Conservation (phyloP, 37 sponge, comb jelly and placozoan species). For the Cladorhizidae sp. region DNA sequence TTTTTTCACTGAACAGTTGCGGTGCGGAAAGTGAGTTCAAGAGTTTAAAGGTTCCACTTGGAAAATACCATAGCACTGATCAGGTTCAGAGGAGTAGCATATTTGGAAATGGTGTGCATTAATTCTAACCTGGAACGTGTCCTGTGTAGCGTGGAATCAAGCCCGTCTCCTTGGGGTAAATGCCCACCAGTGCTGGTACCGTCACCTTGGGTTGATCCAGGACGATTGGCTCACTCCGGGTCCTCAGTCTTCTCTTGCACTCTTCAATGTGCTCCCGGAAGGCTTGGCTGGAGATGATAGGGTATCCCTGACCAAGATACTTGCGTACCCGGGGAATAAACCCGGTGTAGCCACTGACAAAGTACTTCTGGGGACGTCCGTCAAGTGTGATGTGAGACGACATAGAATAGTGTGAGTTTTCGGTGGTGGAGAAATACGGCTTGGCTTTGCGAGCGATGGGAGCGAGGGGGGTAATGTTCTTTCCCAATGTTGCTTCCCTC, state of each 20-base stretch:
- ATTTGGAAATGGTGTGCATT: no score
- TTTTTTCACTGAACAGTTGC: no score
- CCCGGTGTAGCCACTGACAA: slow-evolving; percentile 97
- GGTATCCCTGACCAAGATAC: slow-evolving; percentile 91
- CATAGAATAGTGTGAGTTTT: slow-evolving; percentile 76
- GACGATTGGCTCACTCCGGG: slow-evolving; percentile 49
- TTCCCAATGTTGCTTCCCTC: slow-evolving; percentile 10
- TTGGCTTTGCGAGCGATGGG: slow-evolving; percentile 53
- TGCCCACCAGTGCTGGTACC: slow-evolving; percentile 11
- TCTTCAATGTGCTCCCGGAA: slow-evolving; percentile 77
- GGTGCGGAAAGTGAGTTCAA: no score
- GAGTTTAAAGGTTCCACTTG: no score
- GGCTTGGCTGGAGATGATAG: slow-evolving; percentile 80
- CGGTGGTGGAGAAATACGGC: slow-evolving; percentile 62
- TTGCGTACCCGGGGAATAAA: slow-evolving; percentile 90
- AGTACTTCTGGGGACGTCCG: slow-evolving; percentile 76
- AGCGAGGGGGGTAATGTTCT: slow-evolving; percentile 62
- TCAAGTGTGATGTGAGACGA: slow-evolving; percentile 78
- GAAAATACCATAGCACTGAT: no score
- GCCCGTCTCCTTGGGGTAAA: slow-evolving; percentile 81
- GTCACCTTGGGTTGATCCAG: slow-evolving; percentile 31
- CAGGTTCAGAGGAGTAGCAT: no score
- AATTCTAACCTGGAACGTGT: slow-evolving; percentile 83
- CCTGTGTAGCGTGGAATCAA: slow-evolving; percentile 95
- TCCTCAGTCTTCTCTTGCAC: slow-evolving; percentile 44